Evolutionary conservation across 2,797 vertebrate species (phyloP).

Genomic region (Myotis vivesi): DNA sequence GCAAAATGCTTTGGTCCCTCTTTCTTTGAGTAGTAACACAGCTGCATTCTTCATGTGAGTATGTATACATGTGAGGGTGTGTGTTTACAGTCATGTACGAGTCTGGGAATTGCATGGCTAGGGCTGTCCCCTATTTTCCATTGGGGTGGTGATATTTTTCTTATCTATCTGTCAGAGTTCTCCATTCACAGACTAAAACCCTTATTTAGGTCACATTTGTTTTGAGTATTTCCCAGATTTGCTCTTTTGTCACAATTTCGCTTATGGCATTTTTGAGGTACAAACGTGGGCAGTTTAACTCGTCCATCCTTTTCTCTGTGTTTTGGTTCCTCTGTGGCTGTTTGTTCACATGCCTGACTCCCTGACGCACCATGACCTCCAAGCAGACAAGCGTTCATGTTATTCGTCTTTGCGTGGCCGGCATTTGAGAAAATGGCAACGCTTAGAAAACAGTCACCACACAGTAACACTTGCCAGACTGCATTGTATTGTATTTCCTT

Average conservation of each 20-base stretch:
- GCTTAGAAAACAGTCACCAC: background rate
- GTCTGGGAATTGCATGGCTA: background rate
- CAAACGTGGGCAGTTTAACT: background rate
- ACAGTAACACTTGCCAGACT: background rate
- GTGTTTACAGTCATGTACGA: background rate
- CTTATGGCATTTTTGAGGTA: background rate
- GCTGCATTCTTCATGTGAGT: background rate
- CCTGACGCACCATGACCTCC: background rate
- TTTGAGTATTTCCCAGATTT: background rate
- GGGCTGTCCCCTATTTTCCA: background rate
- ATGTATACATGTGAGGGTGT: accelerated
- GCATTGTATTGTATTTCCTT: background rate
- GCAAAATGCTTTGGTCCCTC: background rate
- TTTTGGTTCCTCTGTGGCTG: background rate
- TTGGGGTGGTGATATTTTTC: background rate
- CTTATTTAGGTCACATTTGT: background rate
- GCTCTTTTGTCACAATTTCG: background rate
- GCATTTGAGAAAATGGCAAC: background rate
- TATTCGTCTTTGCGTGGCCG: background rate
- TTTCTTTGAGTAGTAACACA: background rate
- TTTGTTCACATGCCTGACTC: background rate
- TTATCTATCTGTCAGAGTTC: background rate
- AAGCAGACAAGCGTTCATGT: background rate
- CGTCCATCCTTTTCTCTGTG: background rate
- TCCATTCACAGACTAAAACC: background rate